These are phyloP conservation scores for Paradoxurus hermaphroditus DNA, from an alignment of 2,113 vertebrate genomes.

Conservation along the genomic window DNA sequence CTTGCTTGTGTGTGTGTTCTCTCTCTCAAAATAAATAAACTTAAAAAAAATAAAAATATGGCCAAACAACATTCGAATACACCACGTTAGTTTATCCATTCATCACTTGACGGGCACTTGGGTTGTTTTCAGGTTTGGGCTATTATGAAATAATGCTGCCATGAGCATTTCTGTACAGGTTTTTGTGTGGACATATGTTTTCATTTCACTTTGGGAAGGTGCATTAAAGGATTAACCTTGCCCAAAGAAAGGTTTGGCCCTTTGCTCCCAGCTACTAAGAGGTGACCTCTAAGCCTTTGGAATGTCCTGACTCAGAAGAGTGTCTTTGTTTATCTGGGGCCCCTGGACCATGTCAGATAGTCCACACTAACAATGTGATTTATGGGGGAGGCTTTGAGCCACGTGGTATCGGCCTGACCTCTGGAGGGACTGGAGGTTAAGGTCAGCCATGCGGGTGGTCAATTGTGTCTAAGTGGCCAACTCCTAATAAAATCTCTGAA, in stretches of 20 bases:
- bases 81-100: neutral
- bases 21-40: too few relatives aligned
- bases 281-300: neutral
- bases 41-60: neutral
- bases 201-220: constrained; percentile 2
- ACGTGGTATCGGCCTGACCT: neutral
- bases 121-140: neutral
- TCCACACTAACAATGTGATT: constrained; percentile 28
- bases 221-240: constrained; percentile 29
- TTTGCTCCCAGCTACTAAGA: neutral
- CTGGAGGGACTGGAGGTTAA: neutral
- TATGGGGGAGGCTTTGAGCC: neutral
- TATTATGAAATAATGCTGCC: constrained; percentile 34
- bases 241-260: constrained; percentile 17
- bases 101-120: neutral
- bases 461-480: neutral
- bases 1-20: too few relatives aligned
- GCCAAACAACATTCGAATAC: neutral
- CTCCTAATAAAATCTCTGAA: neutral
- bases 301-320: neutral
- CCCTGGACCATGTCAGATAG: constrained; percentile 7
- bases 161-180: neutral
- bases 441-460: neutral
- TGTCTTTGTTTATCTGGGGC: neutral
- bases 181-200: constrained; percentile 17